A percentile compares a stretch with the other conserved stretches of the same genome.
Conservation (phyloP, 2,888 invertebrate species). For the Hirtodrosophila confusa region DNA sequence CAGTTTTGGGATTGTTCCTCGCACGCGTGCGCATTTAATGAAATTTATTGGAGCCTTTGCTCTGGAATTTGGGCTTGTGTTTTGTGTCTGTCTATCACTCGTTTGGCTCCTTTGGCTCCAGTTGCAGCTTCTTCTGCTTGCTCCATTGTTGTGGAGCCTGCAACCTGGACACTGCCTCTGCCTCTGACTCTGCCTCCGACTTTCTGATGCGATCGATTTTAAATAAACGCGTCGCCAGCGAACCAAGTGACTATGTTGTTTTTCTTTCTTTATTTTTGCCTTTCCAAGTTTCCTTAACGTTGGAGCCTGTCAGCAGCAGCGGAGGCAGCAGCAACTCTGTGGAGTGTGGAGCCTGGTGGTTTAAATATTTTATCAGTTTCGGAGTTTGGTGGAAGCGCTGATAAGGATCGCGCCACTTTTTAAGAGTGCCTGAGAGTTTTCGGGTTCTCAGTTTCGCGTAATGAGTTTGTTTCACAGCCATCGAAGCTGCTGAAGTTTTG, state of each 20-base stretch:
- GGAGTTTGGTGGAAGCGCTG: constrained; percentile 74
- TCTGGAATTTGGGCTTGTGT: constrained; percentile 80
- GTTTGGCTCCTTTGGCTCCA: constrained; percentile 36
- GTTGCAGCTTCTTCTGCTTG: constrained; percentile 38
- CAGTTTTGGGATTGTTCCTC: constrained; percentile 62
- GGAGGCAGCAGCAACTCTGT: constrained; percentile 37
- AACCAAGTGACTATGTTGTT: constrained; percentile 39
- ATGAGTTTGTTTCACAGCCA: constrained; percentile 77
- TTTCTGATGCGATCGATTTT: constrained; percentile 74
- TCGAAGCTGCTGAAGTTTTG: constrained; percentile 40
- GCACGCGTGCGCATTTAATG: constrained; percentile 83
- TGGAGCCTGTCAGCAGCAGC: constrained; percentile 48
- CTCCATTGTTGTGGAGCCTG: constrained; percentile 60
- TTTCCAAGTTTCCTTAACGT: constrained; percentile 20
- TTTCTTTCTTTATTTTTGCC: constrained; percentile 4
- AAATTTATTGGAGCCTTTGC: constrained; percentile 82
- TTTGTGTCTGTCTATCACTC: constrained; percentile 78
- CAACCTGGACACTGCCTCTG: neutral
- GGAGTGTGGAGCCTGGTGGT: constrained; percentile 29
- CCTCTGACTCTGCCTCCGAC: constrained; percentile 8
- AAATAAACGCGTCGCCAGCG: constrained; percentile 62
- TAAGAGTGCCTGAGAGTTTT: constrained; percentile 32
- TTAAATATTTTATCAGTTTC: constrained; percentile 77
- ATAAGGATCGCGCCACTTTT: constrained; percentile 73
- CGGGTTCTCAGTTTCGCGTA: constrained; percentile 46